Evolutionary conservation across 1,140 invertebrate genomes (phyloP).

Genomic region (Akabosia matsudoensis): DNA sequence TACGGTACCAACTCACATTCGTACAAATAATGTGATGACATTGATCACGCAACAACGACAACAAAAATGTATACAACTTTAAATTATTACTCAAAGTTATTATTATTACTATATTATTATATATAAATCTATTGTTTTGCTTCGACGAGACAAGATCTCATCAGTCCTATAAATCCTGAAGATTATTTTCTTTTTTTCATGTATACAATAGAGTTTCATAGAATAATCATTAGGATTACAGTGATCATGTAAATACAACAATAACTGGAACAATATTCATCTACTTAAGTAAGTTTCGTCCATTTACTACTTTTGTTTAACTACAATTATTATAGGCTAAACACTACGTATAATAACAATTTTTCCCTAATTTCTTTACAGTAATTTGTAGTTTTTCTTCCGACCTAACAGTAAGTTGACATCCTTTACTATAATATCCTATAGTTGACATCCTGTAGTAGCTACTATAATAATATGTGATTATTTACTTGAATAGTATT

Average conservation of each 20-base stretch:
- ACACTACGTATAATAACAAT: neutral
- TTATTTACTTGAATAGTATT: constrained; percentile 1
- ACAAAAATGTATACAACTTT: no score
- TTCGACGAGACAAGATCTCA: neutral
- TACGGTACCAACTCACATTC: neutral
- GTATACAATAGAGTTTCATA: neutral
- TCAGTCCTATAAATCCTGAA: neutral
- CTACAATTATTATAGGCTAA: neutral
- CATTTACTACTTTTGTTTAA: neutral
- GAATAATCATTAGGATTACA: no score
- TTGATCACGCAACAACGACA: neutral
- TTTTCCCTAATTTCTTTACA: neutral
- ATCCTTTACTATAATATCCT: neutral
- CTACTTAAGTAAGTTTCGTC: constrained; percentile 23
- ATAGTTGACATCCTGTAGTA: neutral
- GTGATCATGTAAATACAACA: no score
- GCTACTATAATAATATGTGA: neutral
- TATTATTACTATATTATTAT: no score
- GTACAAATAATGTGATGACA: neutral
- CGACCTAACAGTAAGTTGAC: neutral
- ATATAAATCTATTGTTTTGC: no score
- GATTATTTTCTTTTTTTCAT: neutral
- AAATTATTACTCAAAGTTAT: neutral
- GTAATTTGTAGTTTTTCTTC: neutral
- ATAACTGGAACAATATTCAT: constrained; percentile 17